Evolutionary conservation across 2,797 vertebrate species (phyloP).

Genomic region (Myioborus melanocephalus): DNA sequence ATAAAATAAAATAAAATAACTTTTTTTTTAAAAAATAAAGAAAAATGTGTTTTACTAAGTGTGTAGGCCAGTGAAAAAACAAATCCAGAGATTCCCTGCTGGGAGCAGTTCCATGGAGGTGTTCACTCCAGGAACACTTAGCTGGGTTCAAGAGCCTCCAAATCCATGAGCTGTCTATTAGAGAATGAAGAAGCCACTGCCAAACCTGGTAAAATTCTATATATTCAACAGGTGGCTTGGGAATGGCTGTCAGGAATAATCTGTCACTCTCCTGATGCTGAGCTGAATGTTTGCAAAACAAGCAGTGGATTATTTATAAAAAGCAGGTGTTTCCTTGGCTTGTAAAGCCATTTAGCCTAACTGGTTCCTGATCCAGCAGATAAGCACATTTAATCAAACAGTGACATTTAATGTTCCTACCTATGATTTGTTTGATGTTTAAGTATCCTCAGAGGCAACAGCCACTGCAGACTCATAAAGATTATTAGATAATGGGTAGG

Average conservation of each 20-base stretch:
- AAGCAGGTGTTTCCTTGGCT: constrained; percentile 82
- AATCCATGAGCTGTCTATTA: background rate
- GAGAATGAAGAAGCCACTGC: background rate
- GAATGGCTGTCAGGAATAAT: constrained; percentile 19
- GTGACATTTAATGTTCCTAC: constrained; percentile 74
- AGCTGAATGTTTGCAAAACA: constrained; percentile 71
- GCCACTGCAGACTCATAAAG: constrained; percentile 72
- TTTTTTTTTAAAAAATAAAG: background rate
- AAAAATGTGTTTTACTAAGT: background rate
- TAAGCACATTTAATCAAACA: constrained; percentile 82
- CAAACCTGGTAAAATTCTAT: background rate
- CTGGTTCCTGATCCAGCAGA: constrained; percentile 78
- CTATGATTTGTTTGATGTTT: constrained; percentile 75
- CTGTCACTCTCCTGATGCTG: background rate
- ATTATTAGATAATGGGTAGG: constrained; percentile 60
- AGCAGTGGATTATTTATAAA: constrained; percentile 72
- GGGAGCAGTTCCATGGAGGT: background rate
- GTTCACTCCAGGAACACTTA: background rate
- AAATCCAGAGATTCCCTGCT: background rate
- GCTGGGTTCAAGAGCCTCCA: background rate
- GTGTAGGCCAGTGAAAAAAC: background rate
- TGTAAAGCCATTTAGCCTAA: constrained; percentile 76
- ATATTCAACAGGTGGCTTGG: background rate
- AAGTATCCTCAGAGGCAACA: constrained; percentile 68
- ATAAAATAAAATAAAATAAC: no score